A percentile compares a stretch with the other conserved stretches of the same genome.
Evolutionary conservation across 2,797 vertebrate genomes (phyloP).

Genomic region (Pseudochaenichthys georgianus): DNA sequence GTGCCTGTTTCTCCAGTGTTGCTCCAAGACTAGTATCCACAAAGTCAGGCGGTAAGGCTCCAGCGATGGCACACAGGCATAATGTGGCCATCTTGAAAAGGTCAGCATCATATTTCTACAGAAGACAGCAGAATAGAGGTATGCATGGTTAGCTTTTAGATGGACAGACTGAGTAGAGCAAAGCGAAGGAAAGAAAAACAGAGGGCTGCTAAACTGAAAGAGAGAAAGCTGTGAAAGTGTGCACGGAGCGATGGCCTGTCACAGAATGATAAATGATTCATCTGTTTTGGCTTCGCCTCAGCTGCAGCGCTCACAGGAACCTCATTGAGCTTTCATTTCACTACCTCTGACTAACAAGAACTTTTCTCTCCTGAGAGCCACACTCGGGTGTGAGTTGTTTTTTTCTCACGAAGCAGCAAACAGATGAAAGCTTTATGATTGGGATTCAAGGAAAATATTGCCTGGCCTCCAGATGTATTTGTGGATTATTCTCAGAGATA

Average conservation of each 20-base stretch:
- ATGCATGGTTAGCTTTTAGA: constrained; percentile 16
- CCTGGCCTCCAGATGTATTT: constrained; percentile 1
- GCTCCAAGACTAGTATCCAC: constrained; percentile 90
- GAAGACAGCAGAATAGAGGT: constrained; percentile 20
- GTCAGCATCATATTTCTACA: constrained; percentile 95
- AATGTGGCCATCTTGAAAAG: constrained; percentile 96
- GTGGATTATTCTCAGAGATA: constrained; percentile 7
- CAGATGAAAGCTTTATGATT: neutral
- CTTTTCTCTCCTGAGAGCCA: constrained; percentile 37
- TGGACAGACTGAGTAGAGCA: constrained; percentile 12
- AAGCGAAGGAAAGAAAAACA: neutral
- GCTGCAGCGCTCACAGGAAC: constrained; percentile 50
- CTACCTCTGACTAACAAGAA: constrained; percentile 49
- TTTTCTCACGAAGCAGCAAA: neutral
- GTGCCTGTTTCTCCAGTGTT: constrained; percentile 91
- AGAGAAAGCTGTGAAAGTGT: constrained; percentile 30
- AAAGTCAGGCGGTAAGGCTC: constrained; percentile 96
- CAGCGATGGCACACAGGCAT: constrained; percentile 95
- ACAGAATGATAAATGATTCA: constrained; percentile 76
- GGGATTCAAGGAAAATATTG: neutral
- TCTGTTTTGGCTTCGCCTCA: constrained; percentile 54
- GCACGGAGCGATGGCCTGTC: constrained; percentile 48
- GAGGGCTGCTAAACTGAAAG: constrained; percentile 2
- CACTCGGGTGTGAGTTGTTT: constrained; percentile 5
- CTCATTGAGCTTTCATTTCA: constrained; percentile 54